Conservation (phyloP, 2,113 vertebrate genomes). For the Carassius gibelio region DNA sequence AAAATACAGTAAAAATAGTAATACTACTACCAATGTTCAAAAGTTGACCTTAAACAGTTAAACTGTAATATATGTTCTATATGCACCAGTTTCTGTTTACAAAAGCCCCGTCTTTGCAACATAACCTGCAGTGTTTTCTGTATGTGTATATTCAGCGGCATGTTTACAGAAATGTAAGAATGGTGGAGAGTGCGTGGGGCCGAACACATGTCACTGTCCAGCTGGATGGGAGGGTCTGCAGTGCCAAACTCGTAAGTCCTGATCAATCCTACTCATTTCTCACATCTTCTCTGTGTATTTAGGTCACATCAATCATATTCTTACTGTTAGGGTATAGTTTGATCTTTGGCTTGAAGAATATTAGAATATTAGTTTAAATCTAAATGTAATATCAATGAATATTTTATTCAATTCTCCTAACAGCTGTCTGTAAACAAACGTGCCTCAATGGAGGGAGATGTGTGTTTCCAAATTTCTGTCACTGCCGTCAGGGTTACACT, state of each 20-base stretch:
- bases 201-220: constrained; percentile 81
- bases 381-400: background rate
- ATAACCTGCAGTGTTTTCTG: background rate
- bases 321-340: background rate
- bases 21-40: background rate
- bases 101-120: background rate
- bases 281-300: background rate
- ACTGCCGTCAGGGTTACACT: constrained; percentile 80
- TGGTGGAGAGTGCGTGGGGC: constrained; percentile 85
- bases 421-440: constrained; percentile 83
- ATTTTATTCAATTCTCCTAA: background rate
- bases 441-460: constrained; percentile 87
- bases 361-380: background rate
- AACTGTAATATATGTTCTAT: no score
- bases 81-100: background rate
- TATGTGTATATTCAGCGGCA: constrained; percentile 74
- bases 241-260: constrained; percentile 85
- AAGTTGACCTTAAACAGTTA: background rate
- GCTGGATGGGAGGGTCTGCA: constrained; percentile 83
- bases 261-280: background rate
- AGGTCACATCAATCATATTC: background rate
- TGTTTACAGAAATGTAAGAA: constrained; percentile 90
- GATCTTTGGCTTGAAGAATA: background rate
- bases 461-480: constrained; percentile 80
- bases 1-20: background rate